A percentile compares a stretch with the other conserved stretches of the same genome.
These are phyloP conservation scores for Drosophila subsilvestris DNA, from an alignment of 2,888 invertebrate species.

Conservation along the genomic window DNA sequence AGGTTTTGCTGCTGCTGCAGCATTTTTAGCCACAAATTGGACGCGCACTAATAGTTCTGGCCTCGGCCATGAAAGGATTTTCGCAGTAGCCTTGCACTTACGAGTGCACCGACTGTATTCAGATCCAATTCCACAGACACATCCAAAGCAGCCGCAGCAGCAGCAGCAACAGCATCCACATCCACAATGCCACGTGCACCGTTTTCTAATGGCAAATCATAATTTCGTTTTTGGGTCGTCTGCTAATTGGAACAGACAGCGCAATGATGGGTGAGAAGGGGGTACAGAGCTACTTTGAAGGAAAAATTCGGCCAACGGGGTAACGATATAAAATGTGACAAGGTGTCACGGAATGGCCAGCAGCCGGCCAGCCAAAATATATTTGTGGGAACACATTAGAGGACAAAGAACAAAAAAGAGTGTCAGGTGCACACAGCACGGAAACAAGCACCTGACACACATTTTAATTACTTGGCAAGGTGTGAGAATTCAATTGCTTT, in stretches of 20 bases:
- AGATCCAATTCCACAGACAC: constrained; percentile 12
- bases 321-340: constrained; percentile 52
- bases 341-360: constrained; percentile 53
- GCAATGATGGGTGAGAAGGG: constrained; percentile 5
- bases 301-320: constrained; percentile 34
- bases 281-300: constrained; percentile 65
- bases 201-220: constrained; percentile 64
- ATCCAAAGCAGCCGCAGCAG: constrained; percentile 21
- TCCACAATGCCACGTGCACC: constrained; percentile 67
- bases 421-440: constrained; percentile 27
- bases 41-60: constrained; percentile 75
- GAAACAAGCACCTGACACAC: constrained; percentile 20
- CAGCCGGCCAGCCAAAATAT: constrained; percentile 13
- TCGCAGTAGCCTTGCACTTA: constrained; percentile 50
- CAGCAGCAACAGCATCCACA: constrained; percentile 10
- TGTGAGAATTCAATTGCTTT: constrained; percentile 58
- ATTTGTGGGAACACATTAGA: background rate
- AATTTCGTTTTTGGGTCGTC: constrained; percentile 62
- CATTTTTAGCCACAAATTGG: constrained; percentile 71
- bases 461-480: constrained; percentile 42
- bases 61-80: constrained; percentile 81
- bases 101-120: background rate
- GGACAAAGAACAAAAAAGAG: constrained; percentile 1
- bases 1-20: constrained; percentile 58
- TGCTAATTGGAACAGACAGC: constrained; percentile 73